These are phyloP conservation scores for Oncopeltus fasciatus DNA, from an alignment of 1,140 invertebrate genomes.

Conservation along the genomic window DNA sequence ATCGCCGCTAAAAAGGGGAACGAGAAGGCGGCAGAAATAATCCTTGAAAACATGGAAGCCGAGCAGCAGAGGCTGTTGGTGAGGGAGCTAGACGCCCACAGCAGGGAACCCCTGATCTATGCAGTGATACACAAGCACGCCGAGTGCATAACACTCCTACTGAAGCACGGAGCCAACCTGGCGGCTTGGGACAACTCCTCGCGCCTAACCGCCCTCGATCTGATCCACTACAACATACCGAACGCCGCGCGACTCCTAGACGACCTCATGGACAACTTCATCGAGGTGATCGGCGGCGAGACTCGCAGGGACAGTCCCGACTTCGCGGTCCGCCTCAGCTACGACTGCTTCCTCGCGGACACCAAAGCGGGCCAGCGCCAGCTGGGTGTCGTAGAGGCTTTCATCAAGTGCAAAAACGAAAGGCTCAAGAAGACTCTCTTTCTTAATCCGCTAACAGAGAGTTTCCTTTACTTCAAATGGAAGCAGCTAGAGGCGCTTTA, in stretches of 20 bases:
- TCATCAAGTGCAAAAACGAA: slow-evolving; percentile 34
- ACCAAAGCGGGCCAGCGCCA: slow-evolving; percentile 7
- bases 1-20: neutral
- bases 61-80: neutral
- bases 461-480: slow-evolving; percentile 35
- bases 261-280: neutral
- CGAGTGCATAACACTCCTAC: neutral
- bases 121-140: neutral
- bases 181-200: neutral
- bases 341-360: neutral
- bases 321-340: neutral
- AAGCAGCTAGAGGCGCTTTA: slow-evolving; percentile 31
- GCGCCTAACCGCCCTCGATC: neutral
- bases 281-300: neutral
- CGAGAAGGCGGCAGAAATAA: neutral
- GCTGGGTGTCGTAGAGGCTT: slow-evolving; percentile 36
- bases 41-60: neutral
- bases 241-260: neutral
- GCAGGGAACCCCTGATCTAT: neutral
- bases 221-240: neutral
- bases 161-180: neutral
- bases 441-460: slow-evolving; percentile 32
- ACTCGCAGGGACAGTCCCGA: neutral
- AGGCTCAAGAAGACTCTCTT: slow-evolving; percentile 34
- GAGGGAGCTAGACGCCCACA: neutral